Base-by-base conservation (phyloP, 2,113 vertebrate genomes). In the Neotoma lepida region DNA sequence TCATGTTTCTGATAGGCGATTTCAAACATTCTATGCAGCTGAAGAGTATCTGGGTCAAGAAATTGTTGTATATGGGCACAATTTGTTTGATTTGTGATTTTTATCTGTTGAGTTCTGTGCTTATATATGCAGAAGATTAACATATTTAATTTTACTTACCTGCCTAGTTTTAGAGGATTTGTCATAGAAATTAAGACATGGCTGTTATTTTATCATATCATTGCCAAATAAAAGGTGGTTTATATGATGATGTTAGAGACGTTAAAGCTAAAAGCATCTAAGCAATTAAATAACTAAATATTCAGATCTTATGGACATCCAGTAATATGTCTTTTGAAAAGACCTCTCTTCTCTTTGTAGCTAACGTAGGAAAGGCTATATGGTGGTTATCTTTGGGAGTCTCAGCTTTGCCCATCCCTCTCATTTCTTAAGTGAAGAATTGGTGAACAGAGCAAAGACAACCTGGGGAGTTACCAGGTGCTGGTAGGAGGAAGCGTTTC, bases 281-380 rank as follows among this genome's bases (percentile, higher is more conserved):
- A 95, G 56, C 39, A 94, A 76, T 95, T 96, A 93, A 56, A 17
- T 49, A 94, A 90, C 89, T 86, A 95, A 88, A 30, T 84, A 82
- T 96, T 97, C 70, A 85, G n/a, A n/a, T 97, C 26, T 96, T 89
- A 76, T 61, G 77, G 87, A 90, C 44, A 85, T 61, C 15, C 70
- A 78, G 63, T 78, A 87, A 46, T 20, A 54, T 9, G 51, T 85
- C 33, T 81, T 96, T 22, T 0, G 4, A 94, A 84, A 86, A 97
- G 91, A 93, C 30, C 30, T 77, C 10, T 76, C 22, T 76, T 26
- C 30, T 77, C 10, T 76, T 17, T 76, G 0, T 73, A 88, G 84
- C 51, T 51, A 61, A 92, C 66, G 33, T 77, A 89, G 12, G 22
- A 35, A 92, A 74, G 49, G 15, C 7, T 90, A 41, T 46, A 51